These are phyloP conservation scores for Pterobdella sp. DNA, from an alignment of 2,888 invertebrate species.

Conservation along the genomic window DNA sequence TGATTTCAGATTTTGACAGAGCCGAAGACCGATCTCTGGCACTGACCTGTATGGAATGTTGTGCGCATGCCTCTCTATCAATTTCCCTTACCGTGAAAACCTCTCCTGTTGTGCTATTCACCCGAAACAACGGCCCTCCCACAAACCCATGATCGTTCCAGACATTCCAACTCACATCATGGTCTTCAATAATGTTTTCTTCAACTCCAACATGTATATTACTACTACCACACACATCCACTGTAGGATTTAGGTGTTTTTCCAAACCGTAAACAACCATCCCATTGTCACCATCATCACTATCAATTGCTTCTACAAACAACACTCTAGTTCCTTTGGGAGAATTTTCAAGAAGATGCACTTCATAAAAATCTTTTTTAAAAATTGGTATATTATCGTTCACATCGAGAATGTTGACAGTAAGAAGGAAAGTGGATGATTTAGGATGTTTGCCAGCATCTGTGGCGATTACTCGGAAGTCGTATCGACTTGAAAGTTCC, in stretches of 20 bases:
- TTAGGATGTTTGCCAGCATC: constrained; percentile 67
- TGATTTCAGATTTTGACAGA: neutral
- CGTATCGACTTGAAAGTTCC: constrained; percentile 50
- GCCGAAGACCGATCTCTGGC: neutral
- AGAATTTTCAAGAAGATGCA: constrained; percentile 31
- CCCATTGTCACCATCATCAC: constrained; percentile 34
- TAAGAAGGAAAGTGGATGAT: constrained; percentile 28
- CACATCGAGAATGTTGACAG: constrained; percentile 32
- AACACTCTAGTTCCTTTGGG: constrained; percentile 28
- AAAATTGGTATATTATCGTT: constrained; percentile 37
- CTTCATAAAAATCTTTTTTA: constrained; percentile 31
- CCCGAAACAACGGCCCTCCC: neutral
- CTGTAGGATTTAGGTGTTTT: neutral
- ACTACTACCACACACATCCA: neutral
- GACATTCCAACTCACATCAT: neutral
- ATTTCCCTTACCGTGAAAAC: neutral
- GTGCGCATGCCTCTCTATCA: neutral
- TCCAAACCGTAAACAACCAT: constrained; percentile 30
- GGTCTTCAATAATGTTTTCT: neutral
- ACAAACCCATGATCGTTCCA: neutral
- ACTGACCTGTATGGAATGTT: neutral
- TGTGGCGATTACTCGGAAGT: constrained; percentile 73
- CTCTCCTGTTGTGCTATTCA: neutral
- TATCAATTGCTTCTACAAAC: constrained; percentile 32
- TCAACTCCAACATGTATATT: neutral